Evolutionary conservation across 2,113 vertebrate species (phyloP).

Genomic region (Pipra filicauda): DNA sequence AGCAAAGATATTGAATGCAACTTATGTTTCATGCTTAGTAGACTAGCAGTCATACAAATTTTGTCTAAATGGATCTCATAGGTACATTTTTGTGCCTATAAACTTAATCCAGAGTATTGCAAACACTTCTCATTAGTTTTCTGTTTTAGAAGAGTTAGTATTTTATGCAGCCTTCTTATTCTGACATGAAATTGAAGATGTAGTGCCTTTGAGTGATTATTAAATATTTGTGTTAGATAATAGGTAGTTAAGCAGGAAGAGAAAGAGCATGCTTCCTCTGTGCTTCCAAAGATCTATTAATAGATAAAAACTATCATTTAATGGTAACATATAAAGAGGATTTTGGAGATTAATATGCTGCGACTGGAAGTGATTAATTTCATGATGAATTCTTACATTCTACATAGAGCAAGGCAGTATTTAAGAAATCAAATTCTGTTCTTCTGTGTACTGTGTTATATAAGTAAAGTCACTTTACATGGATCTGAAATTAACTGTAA

Average conservation of each 20-base stretch:
- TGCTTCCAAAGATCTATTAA: neutral
- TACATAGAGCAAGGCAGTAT: neutral
- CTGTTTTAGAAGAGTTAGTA: neutral
- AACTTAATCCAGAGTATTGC: neutral
- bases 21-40: neutral
- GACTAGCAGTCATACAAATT: neutral
- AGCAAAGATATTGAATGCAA: neutral
- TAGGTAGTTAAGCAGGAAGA: neutral
- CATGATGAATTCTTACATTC: neutral
- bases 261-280: neutral
- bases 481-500: neutral
- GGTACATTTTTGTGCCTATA: neutral
- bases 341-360: neutral
- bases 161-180: neutral
- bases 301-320: neutral
- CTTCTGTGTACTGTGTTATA: neutral
- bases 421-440: neutral
- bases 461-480: neutral
- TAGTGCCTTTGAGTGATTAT: neutral
- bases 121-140: neutral
- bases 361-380: neutral
- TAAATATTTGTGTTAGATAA: neutral
- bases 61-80: neutral
- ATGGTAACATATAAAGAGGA: neutral
- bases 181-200: neutral